phyloP scores from a whole-genome alignment of 1,140 invertebrate genomes.

The Brachionus asplanchnoidis region DNA sequence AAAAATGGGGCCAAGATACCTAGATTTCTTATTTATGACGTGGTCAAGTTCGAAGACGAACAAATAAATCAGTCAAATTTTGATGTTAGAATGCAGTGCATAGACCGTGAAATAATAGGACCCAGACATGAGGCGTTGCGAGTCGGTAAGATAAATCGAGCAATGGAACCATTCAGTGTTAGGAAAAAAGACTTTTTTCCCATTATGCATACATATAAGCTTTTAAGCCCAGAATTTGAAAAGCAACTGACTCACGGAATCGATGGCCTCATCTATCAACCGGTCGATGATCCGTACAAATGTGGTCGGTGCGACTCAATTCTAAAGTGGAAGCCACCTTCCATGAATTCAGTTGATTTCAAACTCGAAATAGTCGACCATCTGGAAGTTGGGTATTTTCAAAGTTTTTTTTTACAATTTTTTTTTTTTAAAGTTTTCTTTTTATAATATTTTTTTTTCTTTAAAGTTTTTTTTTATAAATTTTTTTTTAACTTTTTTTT shows the following conservation, averaged over 20 bases:
- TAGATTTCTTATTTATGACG: constrained; percentile 90
- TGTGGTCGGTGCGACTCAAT: constrained; percentile 74
- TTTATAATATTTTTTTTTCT: not conserved
- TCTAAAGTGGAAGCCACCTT: constrained; percentile 93
- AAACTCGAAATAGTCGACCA: constrained; percentile 73
- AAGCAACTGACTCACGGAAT: constrained; percentile 82
- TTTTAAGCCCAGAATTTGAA: constrained; percentile 79
- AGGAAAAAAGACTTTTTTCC: constrained; percentile 84
- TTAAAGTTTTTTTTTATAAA: no score
- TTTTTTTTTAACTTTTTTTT: no score
- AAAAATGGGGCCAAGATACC: constrained; percentile 66
- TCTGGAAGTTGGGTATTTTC: not conserved
- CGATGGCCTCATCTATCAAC: constrained; percentile 96
- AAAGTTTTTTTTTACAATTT: not conserved
- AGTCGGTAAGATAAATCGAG: constrained; percentile 68
- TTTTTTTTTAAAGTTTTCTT: not conserved
- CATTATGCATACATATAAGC: constrained; percentile 64
- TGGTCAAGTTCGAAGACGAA: constrained; percentile 73
- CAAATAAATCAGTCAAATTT: constrained; percentile 75
- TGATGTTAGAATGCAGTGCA: constrained; percentile 69
- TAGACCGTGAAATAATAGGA: constrained; percentile 66
- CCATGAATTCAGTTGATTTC: constrained; percentile 93
- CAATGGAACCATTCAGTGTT: constrained; percentile 70
- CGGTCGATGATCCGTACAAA: constrained; percentile 74
- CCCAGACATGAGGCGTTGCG: constrained; percentile 70